Conservation (phyloP, 2,797 vertebrate genomes). For the Anolis apletophallus region DNA sequence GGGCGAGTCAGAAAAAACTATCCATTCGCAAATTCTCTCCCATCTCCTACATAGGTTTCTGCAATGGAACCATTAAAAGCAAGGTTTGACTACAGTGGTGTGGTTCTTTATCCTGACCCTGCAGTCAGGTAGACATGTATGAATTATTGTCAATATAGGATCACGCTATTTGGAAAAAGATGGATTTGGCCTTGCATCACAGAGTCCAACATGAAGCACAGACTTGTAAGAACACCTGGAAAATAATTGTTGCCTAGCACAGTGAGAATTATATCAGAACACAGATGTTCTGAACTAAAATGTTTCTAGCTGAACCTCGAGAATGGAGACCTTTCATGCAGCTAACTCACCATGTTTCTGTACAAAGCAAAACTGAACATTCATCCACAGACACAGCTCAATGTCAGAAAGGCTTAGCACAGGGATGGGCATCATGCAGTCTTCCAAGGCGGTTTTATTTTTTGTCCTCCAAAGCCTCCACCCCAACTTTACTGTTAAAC, state of each 20-base stretch:
- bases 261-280: background rate
- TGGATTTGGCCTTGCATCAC: background rate
- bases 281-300: background rate
- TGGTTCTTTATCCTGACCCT: background rate
- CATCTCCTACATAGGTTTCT: background rate
- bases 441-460: too few species aligned
- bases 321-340: background rate
- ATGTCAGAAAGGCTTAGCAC: background rate
- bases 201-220: background rate
- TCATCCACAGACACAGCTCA: background rate
- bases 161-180: background rate
- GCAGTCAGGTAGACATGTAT: background rate
- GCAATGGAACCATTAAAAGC: background rate
- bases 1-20: background rate
- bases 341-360: background rate
- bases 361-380: background rate
- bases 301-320: background rate
- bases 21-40: background rate
- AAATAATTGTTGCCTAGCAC: background rate
- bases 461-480: too few species aligned
- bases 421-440: too few species aligned
- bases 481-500: too few species aligned
- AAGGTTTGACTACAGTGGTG: background rate
- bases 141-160: background rate
- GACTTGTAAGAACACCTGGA: background rate